Conservation (phyloP, 1,140 invertebrate genomes). For the Atta colombica region DNA sequence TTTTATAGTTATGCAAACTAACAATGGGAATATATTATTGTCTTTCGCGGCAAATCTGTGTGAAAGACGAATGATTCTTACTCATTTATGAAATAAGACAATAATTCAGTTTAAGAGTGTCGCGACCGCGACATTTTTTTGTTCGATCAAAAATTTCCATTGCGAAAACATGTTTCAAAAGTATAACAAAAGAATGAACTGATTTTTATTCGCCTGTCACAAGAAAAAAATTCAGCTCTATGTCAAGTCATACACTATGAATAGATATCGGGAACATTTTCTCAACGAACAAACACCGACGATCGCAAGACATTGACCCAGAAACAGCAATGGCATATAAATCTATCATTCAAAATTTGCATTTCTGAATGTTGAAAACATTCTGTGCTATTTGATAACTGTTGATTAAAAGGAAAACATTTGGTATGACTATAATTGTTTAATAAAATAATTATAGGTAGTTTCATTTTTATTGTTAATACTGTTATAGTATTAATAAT, state of each 20-base stretch:
- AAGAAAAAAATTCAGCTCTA: constrained; percentile 13
- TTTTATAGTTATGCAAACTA: background rate
- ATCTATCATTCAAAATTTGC: constrained; percentile 14
- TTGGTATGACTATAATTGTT: too few relatives aligned
- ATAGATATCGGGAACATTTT: constrained; percentile 47
- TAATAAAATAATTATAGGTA: too few relatives aligned
- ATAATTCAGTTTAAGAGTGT: background rate
- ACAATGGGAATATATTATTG: too few relatives aligned
- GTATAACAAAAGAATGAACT: constrained; percentile 22
- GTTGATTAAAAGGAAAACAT: too few relatives aligned
- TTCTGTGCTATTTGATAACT: background rate
- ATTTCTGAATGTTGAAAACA: background rate
- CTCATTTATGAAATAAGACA: constrained; percentile 25
- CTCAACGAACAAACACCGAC: background rate
- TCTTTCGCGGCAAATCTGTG: background rate
- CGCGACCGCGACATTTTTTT: background rate
- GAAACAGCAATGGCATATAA: background rate
- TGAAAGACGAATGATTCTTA: constrained; percentile 17
- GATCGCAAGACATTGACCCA: constrained; percentile 25
- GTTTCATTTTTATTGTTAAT: too few relatives aligned
- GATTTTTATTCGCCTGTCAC: background rate
- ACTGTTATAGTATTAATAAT: too few relatives aligned
- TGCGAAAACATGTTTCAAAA: background rate
- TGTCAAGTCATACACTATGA: constrained; percentile 30
- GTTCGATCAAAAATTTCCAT: constrained; percentile 22